Conservation (phyloP, 2,888 invertebrate species). For the Hylaea fasciaria region DNA sequence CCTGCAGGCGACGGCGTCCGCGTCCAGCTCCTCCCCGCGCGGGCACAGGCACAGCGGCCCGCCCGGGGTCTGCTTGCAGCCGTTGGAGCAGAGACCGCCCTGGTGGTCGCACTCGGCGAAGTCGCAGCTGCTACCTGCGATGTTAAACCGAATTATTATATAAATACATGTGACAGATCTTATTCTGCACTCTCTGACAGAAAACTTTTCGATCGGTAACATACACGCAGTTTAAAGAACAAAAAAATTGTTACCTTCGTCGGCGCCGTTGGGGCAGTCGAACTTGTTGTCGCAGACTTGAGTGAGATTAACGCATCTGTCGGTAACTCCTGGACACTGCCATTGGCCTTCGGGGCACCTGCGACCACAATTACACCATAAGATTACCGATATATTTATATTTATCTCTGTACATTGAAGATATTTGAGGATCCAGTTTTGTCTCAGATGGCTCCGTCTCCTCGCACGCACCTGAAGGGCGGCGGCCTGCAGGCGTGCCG, state of each 20-base stretch:
- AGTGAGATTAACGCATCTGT: slow-evolving; percentile 93
- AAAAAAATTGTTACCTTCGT: slow-evolving; percentile 88
- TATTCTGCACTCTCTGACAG: too few species aligned
- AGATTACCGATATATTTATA: too few species aligned
- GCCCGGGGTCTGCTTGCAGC: slow-evolving; percentile 93
- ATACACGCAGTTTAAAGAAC: too few species aligned
- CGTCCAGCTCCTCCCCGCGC: slow-evolving; percentile 90
- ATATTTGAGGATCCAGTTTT: neutral
- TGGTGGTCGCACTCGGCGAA: slow-evolving; percentile 91
- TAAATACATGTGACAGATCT: too few species aligned
- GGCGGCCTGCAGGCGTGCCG: slow-evolving; percentile 92
- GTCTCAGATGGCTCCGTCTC: too few species aligned
- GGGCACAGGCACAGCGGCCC: slow-evolving; percentile 97
- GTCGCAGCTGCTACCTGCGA: slow-evolving; percentile 89
- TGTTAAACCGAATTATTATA: slow-evolving; percentile 1
- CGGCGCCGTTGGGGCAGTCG: slow-evolving; percentile 97
- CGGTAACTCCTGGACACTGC: slow-evolving; percentile 93
- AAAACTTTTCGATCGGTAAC: too few species aligned
- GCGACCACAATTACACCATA: slow-evolving; percentile 31
- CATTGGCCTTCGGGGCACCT: slow-evolving; percentile 92
- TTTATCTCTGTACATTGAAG: too few species aligned
- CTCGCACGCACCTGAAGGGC: slow-evolving; percentile 82
- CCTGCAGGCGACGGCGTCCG: slow-evolving; percentile 88
- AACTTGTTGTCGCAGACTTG: slow-evolving; percentile 94
- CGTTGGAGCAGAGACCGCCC: slow-evolving; percentile 91